Evolutionary conservation across 2,888 invertebrate species (phyloP), one percentile per base, ranked within the genome.

Genomic region (Seira musarum): DNA sequence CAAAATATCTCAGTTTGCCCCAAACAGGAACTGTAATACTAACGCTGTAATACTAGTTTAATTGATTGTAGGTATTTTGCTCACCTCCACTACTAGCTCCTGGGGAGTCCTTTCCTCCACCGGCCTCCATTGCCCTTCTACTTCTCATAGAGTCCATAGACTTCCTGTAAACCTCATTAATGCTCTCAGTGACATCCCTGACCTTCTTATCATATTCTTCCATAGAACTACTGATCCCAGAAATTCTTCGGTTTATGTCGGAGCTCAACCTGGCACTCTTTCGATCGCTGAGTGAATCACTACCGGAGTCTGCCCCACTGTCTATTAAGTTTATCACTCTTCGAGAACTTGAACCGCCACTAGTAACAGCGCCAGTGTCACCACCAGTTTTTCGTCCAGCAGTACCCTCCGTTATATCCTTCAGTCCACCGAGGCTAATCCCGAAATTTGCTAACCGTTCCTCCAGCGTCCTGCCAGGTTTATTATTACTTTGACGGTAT

Each of bases 151-250:
- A 57, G 19, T 75, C 68, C 1, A 75, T 21, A 1, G 75, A 67
- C 13, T 63, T 75, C 24, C 68, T 35, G 25, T 68, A 68, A 1
- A 68, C 63, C 24, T 3, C 67, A 17, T 74, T 24, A 21, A 74
- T 57, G 13, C 40, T 65, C 60, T 74, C 66, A 1, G 61, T 65
- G 0, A 74, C 66, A 19, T 60, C 24, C 21, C 35, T 65, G 1
- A 75, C 75, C 22, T 53, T 61, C 49, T 63, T 75, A 24, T 75
- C 75, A 22, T 49, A 75, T 25, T 61, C 22, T 1, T 75, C 68
- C 68, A 75, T 75, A 5, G 68, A 68, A n/a, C 1, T 24, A 35
- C 68, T 63, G 8, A 75, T 63, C 3, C 68, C 75, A 0, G 63
- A 46, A 15, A 75, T 75, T 19, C 68, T 35, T 46, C 60, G 30